A percentile compares a stretch with the other conserved stretches of the same genome.
Evolutionary conservation across 1,140 invertebrate species (phyloP).

Genomic region (Drosophila kanapiae): DNA sequence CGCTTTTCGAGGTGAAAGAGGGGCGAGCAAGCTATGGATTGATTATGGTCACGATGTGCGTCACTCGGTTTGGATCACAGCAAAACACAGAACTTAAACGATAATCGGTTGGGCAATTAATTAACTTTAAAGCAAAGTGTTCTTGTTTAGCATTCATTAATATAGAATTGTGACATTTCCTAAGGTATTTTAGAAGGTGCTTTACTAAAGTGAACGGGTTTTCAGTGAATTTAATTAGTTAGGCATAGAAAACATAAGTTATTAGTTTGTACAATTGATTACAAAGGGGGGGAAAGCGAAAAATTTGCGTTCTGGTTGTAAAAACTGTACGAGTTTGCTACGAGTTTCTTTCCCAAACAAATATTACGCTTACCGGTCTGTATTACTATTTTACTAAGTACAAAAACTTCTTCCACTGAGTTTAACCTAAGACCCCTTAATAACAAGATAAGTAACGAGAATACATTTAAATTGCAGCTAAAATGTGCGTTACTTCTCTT

Average conservation of each 20-base stretch:
- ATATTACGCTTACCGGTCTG: no score
- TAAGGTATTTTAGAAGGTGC: neutral
- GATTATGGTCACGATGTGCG: constrained; percentile 29
- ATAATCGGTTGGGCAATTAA: neutral
- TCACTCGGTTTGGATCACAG: constrained; percentile 11
- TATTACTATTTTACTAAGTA: no score
- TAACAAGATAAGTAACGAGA: no score
- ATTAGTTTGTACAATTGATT: no score
- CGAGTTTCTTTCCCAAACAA: neutral
- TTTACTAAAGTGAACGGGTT: no score
- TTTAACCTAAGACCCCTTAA: no score
- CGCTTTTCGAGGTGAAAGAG: constrained; percentile 15
- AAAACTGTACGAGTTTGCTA: no score
- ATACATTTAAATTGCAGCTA: no score
- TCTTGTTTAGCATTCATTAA: constrained; percentile 7
- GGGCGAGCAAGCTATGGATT: constrained; percentile 2
- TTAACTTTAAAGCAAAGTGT: neutral
- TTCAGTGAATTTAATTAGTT: neutral
- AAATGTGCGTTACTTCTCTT: no score
- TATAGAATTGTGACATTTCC: neutral
- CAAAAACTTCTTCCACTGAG: no score
- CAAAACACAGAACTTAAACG: neutral
- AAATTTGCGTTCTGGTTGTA: no score
- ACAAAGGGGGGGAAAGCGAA: no score
- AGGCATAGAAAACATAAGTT: neutral